Evolutionary conservation across 2,888 invertebrate species (phyloP), one percentile per base, ranked within the genome.

Genomic region (Eucriotettix oculatus): DNA sequence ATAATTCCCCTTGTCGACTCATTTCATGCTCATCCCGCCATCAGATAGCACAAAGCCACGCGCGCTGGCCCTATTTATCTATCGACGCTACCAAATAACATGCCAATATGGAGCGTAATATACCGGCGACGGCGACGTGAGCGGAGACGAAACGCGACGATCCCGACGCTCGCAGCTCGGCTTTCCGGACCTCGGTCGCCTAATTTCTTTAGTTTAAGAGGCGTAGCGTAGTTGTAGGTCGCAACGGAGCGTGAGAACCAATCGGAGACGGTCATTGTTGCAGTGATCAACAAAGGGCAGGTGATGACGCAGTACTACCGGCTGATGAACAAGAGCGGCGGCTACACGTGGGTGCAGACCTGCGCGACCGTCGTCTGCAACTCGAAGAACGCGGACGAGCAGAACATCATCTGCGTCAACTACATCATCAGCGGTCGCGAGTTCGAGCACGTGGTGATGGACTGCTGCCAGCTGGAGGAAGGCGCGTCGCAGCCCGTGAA

Each of bases 321-420:
- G 69, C 76, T 97, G 70, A 92, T 97, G 87, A 96, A 95, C 77
- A 95, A 95, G 73, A 87, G 84, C 67, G 96, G 96, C 10, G 97
- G 97, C 44, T 97, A 88, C 76, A 92, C 94, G 59, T 97, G 96
- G 96, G 76, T 97, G 69, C 96, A 96, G 75, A 94, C 93, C 0
- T 97, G 96, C 73, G 96, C 96, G 62, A 97, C 96, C 0, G 92
- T 96, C 54, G 90, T 97, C 61, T 95, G 93, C 76, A 94, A 88
- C 71, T 87, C 90, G 58, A 97, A 96, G 76, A 95, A 94, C 70
- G 90, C 91, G 10, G 96, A 97, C 65, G 96, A 97, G 72, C 95
- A 96, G 75, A 96, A 93, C 71, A 93, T 97, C 68, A 94, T 97
- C 66, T 95, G 95, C 72, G 94, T 97, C 69, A 95, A 96, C 77